Base-by-base conservation (phyloP, 2,797 vertebrate species). In the Ctenochaetus hawaiiensis region DNA sequence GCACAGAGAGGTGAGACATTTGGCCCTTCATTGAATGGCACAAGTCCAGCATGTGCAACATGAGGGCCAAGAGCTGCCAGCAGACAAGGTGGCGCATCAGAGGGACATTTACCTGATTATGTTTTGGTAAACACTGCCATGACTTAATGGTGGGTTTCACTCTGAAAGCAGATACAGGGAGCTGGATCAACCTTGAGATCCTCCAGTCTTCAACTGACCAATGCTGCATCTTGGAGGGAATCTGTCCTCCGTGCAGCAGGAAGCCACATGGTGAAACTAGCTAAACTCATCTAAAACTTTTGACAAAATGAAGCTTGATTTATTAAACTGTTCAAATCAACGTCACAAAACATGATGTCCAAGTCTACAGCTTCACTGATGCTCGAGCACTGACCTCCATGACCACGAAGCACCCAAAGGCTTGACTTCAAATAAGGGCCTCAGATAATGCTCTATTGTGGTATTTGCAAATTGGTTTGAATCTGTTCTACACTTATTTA, bases 1-100 rank as follows among this genome's bases (percentile, higher is more conserved):
- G 26, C 7, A 39, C 48, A 56, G 62, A 51, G 53, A 70, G 79
- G 72, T 67, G 67, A 60, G 49, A 79, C 75, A 44, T 66, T 57
- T 73, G 77, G 63, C 62, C 70, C 37, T 34, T 37, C 45, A n/a
- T 23, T 58, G 22, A 43, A 5, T 68, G 73, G 68, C 74, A 49
- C 11, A 6, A 18, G 68, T 80, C 74, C 72, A 81, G 16, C 61
- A 52, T 47, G 20, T 59, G 58, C 65, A 73, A 9, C 30, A 13
- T 34, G 41, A 67, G 0, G 39, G 69, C 72, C 64, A 71, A 37
- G 67, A 64, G 58, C 63, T 39, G 10, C 48, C 49, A 54, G 59
- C 56, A 60, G 58, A 22, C 65, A 62, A 41, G 53, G 45, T 44
- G 17, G 61, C 34, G 43, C 45, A 51, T 67, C 45, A 57, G 16